A percentile compares a stretch with the other conserved stretches of the same genome.
Conservation (phyloP, 2,888 invertebrate genomes). For the Lymantria monacha region DNA sequence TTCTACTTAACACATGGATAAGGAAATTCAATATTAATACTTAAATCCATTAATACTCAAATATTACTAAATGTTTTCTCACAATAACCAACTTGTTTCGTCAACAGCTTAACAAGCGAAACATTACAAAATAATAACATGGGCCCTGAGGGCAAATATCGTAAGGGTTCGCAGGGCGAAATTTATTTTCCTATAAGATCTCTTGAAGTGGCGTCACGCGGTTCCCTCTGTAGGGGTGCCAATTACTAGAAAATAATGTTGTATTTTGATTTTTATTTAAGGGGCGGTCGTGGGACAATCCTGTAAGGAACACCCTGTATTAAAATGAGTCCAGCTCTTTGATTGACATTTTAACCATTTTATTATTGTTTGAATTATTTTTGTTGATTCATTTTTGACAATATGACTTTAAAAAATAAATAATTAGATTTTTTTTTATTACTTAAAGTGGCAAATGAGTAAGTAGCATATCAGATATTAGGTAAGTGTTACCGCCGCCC, state of each 20-base stretch:
- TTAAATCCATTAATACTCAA: too few species aligned
- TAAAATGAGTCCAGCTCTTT: constrained; percentile 70
- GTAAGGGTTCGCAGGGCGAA: constrained; percentile 48
- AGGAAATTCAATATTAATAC: neutral
- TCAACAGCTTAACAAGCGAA: constrained; percentile 53
- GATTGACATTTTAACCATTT: constrained; percentile 72
- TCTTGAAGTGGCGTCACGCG: constrained; percentile 75
- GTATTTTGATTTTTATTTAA: constrained; percentile 78
- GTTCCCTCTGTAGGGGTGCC: constrained; percentile 73
- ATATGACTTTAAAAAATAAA: too few species aligned
- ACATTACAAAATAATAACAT: constrained; percentile 68
- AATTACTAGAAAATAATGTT: constrained; percentile 79
- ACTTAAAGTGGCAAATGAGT: too few species aligned
- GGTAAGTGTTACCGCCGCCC: too few species aligned
- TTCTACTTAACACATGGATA: too few species aligned
- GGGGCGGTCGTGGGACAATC: constrained; percentile 80
- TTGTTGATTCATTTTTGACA: constrained; percentile 24
- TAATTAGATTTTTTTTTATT: too few species aligned
- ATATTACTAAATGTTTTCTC: too few species aligned
- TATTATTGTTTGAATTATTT: constrained; percentile 71
- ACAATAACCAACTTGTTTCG: constrained; percentile 37
- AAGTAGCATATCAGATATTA: too few species aligned
- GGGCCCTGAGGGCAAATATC: constrained; percentile 51
- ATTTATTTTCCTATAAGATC: constrained; percentile 76
- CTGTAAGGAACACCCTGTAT: constrained; percentile 76